Conservation (phyloP, 2,113 vertebrate genomes). For the Vimba vimba region DNA sequence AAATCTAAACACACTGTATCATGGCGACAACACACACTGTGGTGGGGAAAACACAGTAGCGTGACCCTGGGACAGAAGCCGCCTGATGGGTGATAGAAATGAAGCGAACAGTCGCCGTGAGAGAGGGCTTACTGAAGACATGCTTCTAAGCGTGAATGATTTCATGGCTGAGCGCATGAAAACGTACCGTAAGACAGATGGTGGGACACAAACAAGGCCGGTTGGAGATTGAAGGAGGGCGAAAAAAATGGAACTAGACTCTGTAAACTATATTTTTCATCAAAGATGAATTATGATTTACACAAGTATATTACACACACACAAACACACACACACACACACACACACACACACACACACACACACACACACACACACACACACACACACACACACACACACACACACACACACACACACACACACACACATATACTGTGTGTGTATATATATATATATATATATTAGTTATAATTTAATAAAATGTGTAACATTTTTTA, state of each 20-base stretch:
- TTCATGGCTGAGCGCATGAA: constrained; percentile 74
- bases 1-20: neutral
- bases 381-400: neutral
- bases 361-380: too few relatives aligned
- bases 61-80: neutral
- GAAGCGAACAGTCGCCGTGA: constrained; percentile 59
- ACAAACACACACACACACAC: neutral
- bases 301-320: neutral
- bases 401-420: too few relatives aligned
- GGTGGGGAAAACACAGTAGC: neutral
- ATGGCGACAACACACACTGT: neutral
- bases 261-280: constrained; percentile 19
- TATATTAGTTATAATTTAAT: too few relatives aligned
- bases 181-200: constrained; percentile 70
- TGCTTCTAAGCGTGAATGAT: constrained; percentile 73
- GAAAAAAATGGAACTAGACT: constrained; percentile 6
- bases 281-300: neutral
- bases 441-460: too few relatives aligned
- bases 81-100: constrained; percentile 57
- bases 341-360: too few relatives aligned
- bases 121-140: constrained; percentile 77
- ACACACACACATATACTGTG: too few relatives aligned
- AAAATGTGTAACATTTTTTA: too few relatives aligned
- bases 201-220: constrained; percentile 47
- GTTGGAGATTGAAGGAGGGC: constrained; percentile 50